Conservation (phyloP, 2,113 vertebrate species). For the Apaloderma vittatum region DNA sequence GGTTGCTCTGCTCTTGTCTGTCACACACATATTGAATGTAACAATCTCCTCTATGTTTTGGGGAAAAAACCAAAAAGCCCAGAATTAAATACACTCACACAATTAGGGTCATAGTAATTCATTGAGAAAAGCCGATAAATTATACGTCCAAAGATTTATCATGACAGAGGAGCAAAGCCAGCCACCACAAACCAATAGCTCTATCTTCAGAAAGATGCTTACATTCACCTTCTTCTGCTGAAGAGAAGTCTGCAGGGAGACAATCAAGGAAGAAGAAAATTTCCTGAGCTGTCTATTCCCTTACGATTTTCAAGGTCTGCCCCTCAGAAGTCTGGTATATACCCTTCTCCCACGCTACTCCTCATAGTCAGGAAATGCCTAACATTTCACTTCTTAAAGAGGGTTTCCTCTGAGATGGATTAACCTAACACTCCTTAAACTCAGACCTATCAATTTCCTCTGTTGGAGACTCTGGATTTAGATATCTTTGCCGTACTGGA, state of each 20-base stretch:
- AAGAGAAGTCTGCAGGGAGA: neutral
- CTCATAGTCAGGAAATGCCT: neutral
- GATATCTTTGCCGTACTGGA: conserved; percentile 27
- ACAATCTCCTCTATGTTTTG: neutral
- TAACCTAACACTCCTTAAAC: conserved; percentile 7
- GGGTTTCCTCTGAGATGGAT: neutral
- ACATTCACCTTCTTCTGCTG: neutral
- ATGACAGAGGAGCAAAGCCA: neutral
- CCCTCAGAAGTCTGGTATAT: neutral
- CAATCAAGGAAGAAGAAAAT: neutral
- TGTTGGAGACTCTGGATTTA: conserved; percentile 35
- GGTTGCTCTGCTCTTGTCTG: neutral
- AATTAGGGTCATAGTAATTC: neutral
- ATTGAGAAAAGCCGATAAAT: neutral
- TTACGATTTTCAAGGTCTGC: neutral
- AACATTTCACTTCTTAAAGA: neutral
- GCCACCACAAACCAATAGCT: neutral
- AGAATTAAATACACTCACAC: neutral
- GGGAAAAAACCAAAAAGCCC: neutral
- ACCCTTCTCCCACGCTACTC: neutral
- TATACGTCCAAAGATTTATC: neutral
- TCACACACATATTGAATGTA: neutral
- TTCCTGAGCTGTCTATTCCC: neutral
- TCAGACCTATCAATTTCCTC: conserved; percentile 18
- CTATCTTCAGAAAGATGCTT: neutral